phyloP scores from a whole-genome alignment of 2,113 vertebrate species.

The Onychostruthus taczanowskii region DNA sequence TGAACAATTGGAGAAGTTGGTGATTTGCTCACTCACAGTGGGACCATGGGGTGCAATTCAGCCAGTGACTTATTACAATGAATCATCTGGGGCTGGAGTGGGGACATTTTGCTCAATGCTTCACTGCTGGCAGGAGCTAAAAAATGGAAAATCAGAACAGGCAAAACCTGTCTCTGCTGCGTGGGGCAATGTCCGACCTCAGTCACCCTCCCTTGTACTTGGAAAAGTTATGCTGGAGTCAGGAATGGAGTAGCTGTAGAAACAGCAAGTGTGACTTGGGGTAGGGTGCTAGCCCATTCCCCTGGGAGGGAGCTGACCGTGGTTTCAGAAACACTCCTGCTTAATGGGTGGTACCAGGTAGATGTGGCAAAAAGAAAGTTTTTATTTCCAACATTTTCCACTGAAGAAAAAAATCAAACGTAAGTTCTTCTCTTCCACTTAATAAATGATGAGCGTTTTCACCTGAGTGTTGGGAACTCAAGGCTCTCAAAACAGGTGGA shows the following conservation, averaged over 20 bases:
- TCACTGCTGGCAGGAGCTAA: background rate
- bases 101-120: conserved; percentile 18
- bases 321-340: background rate
- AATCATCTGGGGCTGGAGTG: background rate
- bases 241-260: background rate
- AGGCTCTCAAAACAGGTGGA: background rate
- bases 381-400: background rate
- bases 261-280: fast-evolving
- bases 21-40: conserved; percentile 45
- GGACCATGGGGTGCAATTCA: conserved; percentile 37
- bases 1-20: conserved; percentile 41
- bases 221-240: background rate
- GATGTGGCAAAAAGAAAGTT: background rate
- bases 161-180: background rate
- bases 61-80: background rate
- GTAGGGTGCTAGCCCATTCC: background rate
- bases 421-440: background rate
- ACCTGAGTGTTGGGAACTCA: background rate
- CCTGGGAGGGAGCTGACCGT: background rate
- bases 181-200: background rate
- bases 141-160: conserved; percentile 40
- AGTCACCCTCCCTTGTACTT: background rate
- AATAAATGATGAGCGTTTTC: background rate
- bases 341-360: background rate
- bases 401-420: background rate